A percentile compares a stretch with the other conserved stretches of the same genome.
phyloP scores from a whole-genome alignment of 2,113 vertebrate species.

The Lycocorax pyrrhopterus region DNA sequence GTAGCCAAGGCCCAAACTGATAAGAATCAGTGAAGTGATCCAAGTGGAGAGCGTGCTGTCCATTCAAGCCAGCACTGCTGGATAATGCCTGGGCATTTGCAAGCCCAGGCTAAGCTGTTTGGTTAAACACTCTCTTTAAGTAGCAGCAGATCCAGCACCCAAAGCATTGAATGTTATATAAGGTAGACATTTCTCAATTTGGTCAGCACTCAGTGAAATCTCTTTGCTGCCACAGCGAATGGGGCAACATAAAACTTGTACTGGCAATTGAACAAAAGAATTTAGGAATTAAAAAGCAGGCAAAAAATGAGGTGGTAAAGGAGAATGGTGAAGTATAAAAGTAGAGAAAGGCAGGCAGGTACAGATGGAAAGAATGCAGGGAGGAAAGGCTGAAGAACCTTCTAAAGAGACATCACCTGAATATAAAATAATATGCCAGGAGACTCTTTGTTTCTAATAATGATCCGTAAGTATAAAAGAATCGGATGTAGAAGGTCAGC shows the following conservation, averaged over 20 bases:
- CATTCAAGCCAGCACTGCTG: background rate
- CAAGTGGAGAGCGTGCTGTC: background rate
- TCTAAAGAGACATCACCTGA: conserved; percentile 11
- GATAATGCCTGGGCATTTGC: background rate
- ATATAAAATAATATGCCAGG: conserved; percentile 25
- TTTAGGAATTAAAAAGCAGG: background rate
- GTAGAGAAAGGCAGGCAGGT: background rate
- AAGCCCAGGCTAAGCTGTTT: background rate
- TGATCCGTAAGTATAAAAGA: conserved; percentile 17
- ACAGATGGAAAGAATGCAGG: background rate
- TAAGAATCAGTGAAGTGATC: background rate
- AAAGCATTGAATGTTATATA: background rate
- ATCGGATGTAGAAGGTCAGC: conserved; percentile 47
- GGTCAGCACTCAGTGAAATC: background rate
- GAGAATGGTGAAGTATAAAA: background rate
- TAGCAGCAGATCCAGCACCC: background rate
- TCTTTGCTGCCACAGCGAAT: background rate
- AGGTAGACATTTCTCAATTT: background rate
- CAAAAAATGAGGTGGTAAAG: background rate
- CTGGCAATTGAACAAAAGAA: background rate
- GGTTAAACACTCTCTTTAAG: background rate
- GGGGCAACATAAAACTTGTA: background rate
- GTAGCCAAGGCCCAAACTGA: background rate
- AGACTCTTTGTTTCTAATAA: conserved; percentile 33
- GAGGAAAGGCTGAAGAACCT: background rate